Evolutionary conservation across 2,888 invertebrate species (phyloP), one percentile per base, ranked within the genome.

Genomic region (Phragmatobia fuliginosa): DNA sequence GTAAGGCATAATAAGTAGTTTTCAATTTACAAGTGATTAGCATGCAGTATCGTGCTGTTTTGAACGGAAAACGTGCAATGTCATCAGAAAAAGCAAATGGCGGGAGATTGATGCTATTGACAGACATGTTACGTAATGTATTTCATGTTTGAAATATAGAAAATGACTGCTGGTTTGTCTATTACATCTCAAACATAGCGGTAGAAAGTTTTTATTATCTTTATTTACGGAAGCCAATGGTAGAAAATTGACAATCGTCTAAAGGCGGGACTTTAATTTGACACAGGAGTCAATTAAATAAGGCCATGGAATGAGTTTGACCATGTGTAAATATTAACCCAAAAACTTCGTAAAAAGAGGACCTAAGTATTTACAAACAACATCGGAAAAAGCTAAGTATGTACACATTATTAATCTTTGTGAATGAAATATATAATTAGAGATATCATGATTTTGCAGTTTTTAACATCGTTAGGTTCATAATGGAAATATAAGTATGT

Each of bases 21-120:
- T 56, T 38, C 41, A 59, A 49, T 68, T n/a, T n/a, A n/a, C n/a
- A n/a, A n/a, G 28, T 59, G 68, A 72, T 79, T 71, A 81, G 64
- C 61, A 61, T 66, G 49, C 33, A 62, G 32, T 68, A 78, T 76
- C 81, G 79, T 74, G 33, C 63, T 62, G 68, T 70, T 66, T 60
- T 73, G 32, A 69, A 73, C 65, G 68, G 52, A 66, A 68, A 68
- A 68, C 61, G 60, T 31, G 36, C 41, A 68, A 62, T 76, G 70
- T 71, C 69, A 76, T 61, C 65, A 81, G 45, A 72, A 79, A 81
- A 81, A 74, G 62, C 65, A 58, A 71, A 71, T 71, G 58, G 58
- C 68, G 36, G 56, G 45, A 62, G n/a, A 66, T 69, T 64, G 45
- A 49, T n/a, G n/a, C 45, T n/a, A 49, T n/a, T 49, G 70, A 62